phyloP scores from a whole-genome alignment of 2,888 invertebrate genomes.

The Andrena chrysosceles region DNA sequence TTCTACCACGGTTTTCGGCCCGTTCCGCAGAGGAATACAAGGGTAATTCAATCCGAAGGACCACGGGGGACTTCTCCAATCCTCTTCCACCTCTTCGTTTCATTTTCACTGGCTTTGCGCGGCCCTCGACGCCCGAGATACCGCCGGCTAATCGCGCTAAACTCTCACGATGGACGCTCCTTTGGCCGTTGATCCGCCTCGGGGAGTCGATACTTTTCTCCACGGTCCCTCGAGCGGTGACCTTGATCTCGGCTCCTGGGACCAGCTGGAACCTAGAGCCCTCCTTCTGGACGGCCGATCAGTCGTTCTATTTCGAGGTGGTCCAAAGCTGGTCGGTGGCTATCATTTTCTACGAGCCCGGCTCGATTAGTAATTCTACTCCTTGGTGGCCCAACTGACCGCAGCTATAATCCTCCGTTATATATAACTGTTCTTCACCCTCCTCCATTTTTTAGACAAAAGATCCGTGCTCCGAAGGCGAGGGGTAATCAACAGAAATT shows the following conservation, averaged over 20 bases:
- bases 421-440: no score
- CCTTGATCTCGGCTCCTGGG: neutral
- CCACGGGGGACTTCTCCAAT: slow-evolving; percentile 14
- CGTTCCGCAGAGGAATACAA: slow-evolving; percentile 46
- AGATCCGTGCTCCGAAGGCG: neutral
- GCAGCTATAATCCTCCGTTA: no score
- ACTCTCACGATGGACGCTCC: neutral
- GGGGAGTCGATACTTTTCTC: neutral
- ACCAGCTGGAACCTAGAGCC: no score
- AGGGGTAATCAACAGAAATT: neutral
- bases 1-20: slow-evolving; percentile 26
- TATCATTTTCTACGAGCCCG: no score
- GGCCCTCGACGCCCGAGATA: slow-evolving; percentile 14
- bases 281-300: no score
- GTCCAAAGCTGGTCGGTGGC: no score
- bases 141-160: slow-evolving; percentile 32
- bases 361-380: no score
- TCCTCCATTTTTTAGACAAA: no score
- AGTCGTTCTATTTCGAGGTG: no score
- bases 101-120: slow-evolving; percentile 24
- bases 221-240: neutral
- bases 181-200: neutral
- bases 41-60: slow-evolving; percentile 64
- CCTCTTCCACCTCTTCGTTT: slow-evolving; percentile 27
- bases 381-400: no score